These are phyloP conservation scores for Adrianichthys oophorus DNA, from an alignment of 2,797 vertebrate species.

Conservation along the genomic window DNA sequence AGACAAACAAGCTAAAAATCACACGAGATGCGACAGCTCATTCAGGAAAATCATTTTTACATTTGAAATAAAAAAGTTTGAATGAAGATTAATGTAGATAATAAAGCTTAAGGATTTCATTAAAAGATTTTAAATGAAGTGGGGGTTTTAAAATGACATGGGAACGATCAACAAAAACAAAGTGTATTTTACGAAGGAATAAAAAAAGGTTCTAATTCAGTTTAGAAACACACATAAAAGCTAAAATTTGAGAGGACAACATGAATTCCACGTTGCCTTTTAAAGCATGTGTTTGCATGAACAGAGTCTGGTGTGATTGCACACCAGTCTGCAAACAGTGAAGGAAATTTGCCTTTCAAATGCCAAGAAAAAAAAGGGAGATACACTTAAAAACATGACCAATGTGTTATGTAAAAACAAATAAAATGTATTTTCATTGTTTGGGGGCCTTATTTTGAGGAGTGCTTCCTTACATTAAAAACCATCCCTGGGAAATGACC, in stretches of 20 bases:
- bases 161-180: too few relatives aligned
- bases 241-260: too few relatives aligned
- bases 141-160: too few relatives aligned
- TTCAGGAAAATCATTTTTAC: background rate
- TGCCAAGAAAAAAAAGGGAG: conserved; percentile 4
- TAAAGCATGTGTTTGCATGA: conserved; percentile 3
- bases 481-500: too few relatives aligned
- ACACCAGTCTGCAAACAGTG: conserved; percentile 27
- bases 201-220: too few relatives aligned
- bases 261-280: background rate
- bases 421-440: too few relatives aligned
- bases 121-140: too few relatives aligned
- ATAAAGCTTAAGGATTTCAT: too few relatives aligned
- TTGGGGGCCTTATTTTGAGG: too few relatives aligned
- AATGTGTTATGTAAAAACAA: background rate
- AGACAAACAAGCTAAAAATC: conserved; percentile 39
- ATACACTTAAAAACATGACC: background rate
- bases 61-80: background rate
- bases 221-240: background rate
- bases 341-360: conserved; percentile 48
- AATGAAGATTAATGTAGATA: too few relatives aligned
- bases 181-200: too few relatives aligned
- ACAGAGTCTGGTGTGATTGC: conserved; percentile 31
- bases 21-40: background rate
- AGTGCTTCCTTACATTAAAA: too few relatives aligned